Evolutionary conservation across 2,888 invertebrate species (phyloP), one percentile per base, ranked within the genome.

Genomic region (Alcis repandata): DNA sequence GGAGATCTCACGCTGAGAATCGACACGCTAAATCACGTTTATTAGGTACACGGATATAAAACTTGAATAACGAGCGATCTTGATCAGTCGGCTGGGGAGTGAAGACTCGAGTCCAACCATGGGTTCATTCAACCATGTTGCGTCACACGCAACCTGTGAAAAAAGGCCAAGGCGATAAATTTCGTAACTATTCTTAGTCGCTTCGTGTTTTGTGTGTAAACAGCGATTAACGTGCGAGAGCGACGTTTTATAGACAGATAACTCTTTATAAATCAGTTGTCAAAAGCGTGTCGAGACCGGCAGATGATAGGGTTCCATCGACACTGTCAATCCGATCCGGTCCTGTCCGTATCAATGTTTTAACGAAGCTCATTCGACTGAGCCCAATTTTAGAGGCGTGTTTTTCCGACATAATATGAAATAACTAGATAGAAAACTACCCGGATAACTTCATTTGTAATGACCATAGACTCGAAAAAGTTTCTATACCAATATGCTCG

Each of bases 81-180:
- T 63, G 65, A 67, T 67, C 67, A 63, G 59, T 66, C 66, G 43
- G 46, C 51, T 33, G 60, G 41, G 22, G 60, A 52, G 56, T 57
- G 63, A 64, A 61, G 58, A 57, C 62, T 54, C 53, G 32, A 52
- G 48, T 64, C 57, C 70, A 68, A 40, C 52, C 59, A 64, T 61
- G 59, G 67, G 75, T 74, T 76, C 73, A 68, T 74, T 76, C 72
- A 78, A 75, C 73, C 63, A 61, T 15, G 58, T 74, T 74, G 70
- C 75, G 75, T 74, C 75, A 76, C 58, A 54, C 51, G 51, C 60
- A 66, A 61, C 60, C 65, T 66, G 62, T 57, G 32, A 46, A 68
- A 68, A 72, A 73, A 72, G 59, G 54, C 59, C 67, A 51, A 46
- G 52, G 63, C 59, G 57, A 68, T 67, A 54, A 63, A 67, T 68